A percentile compares a stretch with the other conserved stretches of the same genome.
Conservation (phyloP, 2,113 vertebrate species). For the Axis porcinus region DNA sequence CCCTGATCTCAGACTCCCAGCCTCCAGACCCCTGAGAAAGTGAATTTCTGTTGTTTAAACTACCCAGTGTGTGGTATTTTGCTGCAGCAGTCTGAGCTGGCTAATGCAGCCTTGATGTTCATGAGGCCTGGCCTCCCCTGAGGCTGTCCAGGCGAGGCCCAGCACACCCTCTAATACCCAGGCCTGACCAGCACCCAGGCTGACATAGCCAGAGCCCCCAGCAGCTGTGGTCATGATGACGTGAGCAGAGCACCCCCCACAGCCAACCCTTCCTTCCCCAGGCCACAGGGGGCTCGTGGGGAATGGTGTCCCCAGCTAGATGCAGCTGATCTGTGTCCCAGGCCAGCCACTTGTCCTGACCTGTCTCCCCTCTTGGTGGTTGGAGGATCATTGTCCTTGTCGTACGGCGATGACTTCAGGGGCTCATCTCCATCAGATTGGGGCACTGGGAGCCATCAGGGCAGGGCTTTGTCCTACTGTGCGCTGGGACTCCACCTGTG, state of each 20-base stretch:
- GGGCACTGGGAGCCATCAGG: not conserved
- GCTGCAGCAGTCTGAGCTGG: not conserved
- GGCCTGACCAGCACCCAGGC: not conserved
- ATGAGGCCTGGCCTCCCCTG: not conserved
- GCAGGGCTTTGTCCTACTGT: not conserved
- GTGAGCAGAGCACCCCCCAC: not conserved
- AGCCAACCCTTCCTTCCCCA: not conserved
- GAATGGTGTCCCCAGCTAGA: not conserved
- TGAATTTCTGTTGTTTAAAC: not conserved
- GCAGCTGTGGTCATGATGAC: not conserved
- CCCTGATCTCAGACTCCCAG: not conserved
- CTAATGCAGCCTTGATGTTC: not conserved
- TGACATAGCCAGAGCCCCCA: not conserved
- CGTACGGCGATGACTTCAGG: not conserved
- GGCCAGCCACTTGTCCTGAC: not conserved
- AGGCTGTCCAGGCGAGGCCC: not conserved
- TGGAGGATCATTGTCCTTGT: not conserved
- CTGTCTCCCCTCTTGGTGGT: not conserved
- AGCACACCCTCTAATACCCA: not conserved
- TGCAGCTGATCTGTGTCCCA: not conserved
- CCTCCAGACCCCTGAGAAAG: not conserved
- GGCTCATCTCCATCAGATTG: not conserved
- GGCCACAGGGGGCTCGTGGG: not conserved
- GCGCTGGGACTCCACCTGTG: not conserved
- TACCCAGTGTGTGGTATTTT: not conserved